Evolutionary conservation across 2,888 invertebrate species (phyloP).

Genomic region (Griposia aprilina): DNA sequence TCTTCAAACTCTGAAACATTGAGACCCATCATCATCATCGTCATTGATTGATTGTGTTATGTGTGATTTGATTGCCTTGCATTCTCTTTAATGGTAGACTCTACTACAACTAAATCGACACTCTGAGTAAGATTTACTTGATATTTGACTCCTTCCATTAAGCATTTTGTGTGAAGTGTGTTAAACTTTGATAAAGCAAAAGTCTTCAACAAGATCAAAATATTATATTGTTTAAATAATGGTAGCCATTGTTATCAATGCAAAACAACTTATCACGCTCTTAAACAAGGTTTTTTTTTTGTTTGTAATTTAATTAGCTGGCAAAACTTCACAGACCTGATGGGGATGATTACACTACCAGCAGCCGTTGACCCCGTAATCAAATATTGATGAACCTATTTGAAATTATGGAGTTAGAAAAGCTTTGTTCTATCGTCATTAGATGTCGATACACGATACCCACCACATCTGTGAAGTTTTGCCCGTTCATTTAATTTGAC

Average conservation of each 20-base stretch:
- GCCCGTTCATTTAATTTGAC: not conserved
- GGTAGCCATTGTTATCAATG: not conserved
- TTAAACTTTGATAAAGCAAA: constrained; percentile 2
- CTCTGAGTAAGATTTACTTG: constrained; percentile 19
- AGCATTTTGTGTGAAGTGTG: not conserved
- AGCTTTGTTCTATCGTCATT: not conserved
- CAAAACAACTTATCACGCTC: not conserved
- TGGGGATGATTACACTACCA: not conserved
- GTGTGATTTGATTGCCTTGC: too few species aligned
- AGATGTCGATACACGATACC: not conserved
- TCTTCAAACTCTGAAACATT: constrained; percentile 29
- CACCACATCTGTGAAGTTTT: not conserved
- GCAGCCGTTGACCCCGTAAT: too few species aligned
- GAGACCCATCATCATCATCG: too few species aligned
- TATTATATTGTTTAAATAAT: not conserved
- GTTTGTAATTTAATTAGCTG: not conserved
- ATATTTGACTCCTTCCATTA: not conserved
- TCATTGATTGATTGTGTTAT: too few species aligned
- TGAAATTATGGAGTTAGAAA: not conserved
- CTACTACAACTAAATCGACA: constrained; percentile 14
- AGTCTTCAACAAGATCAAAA: not conserved
- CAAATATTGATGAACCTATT: too few species aligned
- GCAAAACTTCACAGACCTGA: not conserved
- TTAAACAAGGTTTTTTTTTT: not conserved
- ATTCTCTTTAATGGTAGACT: constrained; percentile 33